These are phyloP conservation scores for Magallana angulata DNA, from an alignment of 1,140 invertebrate species.

Conservation along the genomic window DNA sequence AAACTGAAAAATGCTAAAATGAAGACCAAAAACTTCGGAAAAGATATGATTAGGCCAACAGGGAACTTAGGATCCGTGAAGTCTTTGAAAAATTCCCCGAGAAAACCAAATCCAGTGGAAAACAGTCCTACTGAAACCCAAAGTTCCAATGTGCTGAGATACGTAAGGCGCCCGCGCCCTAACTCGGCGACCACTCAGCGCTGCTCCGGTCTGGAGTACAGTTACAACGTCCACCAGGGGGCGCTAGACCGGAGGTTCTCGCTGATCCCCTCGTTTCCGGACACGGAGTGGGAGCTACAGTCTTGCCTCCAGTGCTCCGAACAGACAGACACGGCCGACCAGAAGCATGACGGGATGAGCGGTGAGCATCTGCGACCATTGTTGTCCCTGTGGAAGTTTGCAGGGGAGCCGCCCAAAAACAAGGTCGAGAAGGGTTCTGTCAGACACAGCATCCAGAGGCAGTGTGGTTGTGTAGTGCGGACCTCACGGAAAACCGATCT, in stretches of 20 bases:
- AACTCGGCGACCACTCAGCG: background rate
- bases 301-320: background rate
- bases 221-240: background rate
- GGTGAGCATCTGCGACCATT: background rate
- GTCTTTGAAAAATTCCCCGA: background rate
- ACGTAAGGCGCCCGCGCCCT: background rate
- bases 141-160: background rate
- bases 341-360: conserved; percentile 4
- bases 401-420: background rate
- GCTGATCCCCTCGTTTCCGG: background rate
- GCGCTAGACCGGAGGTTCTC: background rate
- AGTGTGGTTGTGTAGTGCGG: conserved; percentile 8
- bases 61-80: background rate
- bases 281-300: conserved; percentile 1
- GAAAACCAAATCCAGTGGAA: background rate
- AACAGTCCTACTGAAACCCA: background rate
- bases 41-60: background rate
- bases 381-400: conserved; percentile 17
- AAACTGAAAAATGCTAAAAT: background rate
- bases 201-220: background rate
- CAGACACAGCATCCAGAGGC: background rate
- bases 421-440: background rate
- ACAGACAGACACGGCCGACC: background rate
- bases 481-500: background rate
- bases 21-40: background rate